Conservation (phyloP, 2,888 invertebrate species). For the Zaprionus bogoriensis region DNA sequence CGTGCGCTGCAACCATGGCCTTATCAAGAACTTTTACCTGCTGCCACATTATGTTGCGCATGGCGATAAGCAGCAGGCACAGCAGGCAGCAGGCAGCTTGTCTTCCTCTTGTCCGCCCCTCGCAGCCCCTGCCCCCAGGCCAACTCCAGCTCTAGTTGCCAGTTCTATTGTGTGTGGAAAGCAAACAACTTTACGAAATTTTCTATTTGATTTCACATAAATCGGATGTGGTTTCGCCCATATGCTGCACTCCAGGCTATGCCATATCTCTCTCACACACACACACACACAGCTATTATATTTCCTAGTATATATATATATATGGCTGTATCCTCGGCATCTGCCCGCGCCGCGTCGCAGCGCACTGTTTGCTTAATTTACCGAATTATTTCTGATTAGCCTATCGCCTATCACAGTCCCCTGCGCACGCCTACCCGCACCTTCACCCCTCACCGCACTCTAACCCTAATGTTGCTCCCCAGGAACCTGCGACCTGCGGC, state of each 20-base stretch:
- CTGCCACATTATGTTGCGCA: conserved; percentile 55
- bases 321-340: conserved; percentile 30
- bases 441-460: background rate
- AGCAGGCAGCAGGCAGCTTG: conserved; percentile 33
- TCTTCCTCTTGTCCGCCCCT: conserved; percentile 6
- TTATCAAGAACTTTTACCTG: conserved; percentile 56
- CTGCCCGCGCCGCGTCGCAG: conserved; percentile 28
- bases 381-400: conserved; percentile 71
- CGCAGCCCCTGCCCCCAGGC: background rate
- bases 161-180: conserved; percentile 10
- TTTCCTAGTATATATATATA: conserved; percentile 14
- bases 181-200: conserved; percentile 45
- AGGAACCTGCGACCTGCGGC: conserved; percentile 26
- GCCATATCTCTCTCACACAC: conserved; percentile 9
- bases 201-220: conserved; percentile 69
- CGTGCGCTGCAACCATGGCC: conserved; percentile 12
- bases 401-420: conserved; percentile 39
- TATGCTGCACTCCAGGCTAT: conserved; percentile 41
- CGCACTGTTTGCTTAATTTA: conserved; percentile 66
- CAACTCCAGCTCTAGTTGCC: conserved; percentile 1
- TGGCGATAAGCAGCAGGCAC: conserved; percentile 43
- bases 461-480: conserved; percentile 17
- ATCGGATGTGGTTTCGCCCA: conserved; percentile 50
- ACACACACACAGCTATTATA: background rate
- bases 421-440: background rate